A percentile compares a stretch with the other conserved stretches of the same genome.
Evolutionary conservation across 2,113 vertebrate species (phyloP).

Genomic region (Gasterosteus nipponicus): DNA sequence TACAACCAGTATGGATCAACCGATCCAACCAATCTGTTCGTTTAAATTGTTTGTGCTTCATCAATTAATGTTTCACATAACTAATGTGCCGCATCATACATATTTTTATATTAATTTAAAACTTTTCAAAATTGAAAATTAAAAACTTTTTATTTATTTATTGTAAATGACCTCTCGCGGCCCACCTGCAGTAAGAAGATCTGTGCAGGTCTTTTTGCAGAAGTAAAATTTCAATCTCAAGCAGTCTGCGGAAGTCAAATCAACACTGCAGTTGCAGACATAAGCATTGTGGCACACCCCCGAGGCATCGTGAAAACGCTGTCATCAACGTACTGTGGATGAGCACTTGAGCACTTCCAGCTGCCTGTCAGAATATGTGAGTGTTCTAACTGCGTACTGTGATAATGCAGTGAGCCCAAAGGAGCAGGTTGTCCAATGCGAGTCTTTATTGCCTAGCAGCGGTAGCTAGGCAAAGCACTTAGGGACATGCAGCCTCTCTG

Average conservation of each 20-base stretch:
- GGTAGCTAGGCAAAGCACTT: constrained; percentile 70
- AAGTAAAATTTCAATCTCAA: neutral
- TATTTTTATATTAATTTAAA: no score
- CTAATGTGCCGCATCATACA: no score
- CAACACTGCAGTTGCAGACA: neutral
- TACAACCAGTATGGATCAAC: no score
- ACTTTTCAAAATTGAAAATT: no score
- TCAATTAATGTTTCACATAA: no score
- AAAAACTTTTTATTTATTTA: no score
- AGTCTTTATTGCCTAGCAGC: constrained; percentile 69
- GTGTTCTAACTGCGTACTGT: constrained; percentile 21
- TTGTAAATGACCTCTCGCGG: no score
- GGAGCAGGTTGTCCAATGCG: constrained; percentile 32
- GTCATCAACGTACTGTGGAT: constrained; percentile 1
- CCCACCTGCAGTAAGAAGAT: neutral
- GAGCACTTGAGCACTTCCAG: constrained; percentile 19
- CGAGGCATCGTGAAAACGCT: neutral
- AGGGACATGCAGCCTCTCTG: constrained; percentile 59
- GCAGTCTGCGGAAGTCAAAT: neutral
- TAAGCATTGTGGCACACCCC: neutral
- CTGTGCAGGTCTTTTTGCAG: neutral
- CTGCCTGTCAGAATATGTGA: constrained; percentile 32
- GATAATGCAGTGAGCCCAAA: constrained; percentile 31
- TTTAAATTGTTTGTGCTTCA: no score
- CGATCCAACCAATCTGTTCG: no score